Percentiles rank a stretch among this genome's conserved stretches.
phyloP scores from a whole-genome alignment of 2,888 invertebrate species.

The Aphidoletes aphidimyza region DNA sequence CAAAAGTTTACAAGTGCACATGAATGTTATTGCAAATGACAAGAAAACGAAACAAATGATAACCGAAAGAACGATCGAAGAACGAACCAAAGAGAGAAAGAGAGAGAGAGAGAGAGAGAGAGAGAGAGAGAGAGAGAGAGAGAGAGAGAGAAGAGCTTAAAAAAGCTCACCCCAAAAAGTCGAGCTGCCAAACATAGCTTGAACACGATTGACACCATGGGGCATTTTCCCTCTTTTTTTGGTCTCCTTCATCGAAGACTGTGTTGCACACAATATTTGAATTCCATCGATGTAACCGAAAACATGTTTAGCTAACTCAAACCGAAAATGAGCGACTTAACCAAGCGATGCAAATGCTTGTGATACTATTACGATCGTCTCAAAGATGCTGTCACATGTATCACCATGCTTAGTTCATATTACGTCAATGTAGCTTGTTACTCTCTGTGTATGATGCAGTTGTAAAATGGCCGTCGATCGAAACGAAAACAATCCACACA shows the following conservation, averaged over 20 bases:
- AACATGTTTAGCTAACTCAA: background rate
- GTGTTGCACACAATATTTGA: no score
- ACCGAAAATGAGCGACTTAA: background rate
- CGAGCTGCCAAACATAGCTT: background rate
- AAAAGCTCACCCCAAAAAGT: background rate
- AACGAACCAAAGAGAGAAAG: background rate
- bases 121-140: background rate
- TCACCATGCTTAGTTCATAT: background rate
- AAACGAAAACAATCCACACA: conserved; percentile 12
- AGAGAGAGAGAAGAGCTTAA: background rate
- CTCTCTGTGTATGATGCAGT: background rate
- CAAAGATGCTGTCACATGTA: conserved; percentile 12
- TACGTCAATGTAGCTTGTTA: background rate
- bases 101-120: background rate
- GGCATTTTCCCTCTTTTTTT: background rate
- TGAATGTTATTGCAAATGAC: conserved; percentile 35
- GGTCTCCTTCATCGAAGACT: no score
- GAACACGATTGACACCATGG: background rate
- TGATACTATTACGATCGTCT: background rate
- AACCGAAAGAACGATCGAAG: no score
- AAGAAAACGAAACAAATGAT: background rate
- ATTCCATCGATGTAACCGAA: no score
- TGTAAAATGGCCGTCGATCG: background rate
- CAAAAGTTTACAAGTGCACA: background rate
- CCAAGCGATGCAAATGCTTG: background rate